phyloP scores from a whole-genome alignment of 2,888 invertebrate genomes.

The Zonitis immaculata region DNA sequence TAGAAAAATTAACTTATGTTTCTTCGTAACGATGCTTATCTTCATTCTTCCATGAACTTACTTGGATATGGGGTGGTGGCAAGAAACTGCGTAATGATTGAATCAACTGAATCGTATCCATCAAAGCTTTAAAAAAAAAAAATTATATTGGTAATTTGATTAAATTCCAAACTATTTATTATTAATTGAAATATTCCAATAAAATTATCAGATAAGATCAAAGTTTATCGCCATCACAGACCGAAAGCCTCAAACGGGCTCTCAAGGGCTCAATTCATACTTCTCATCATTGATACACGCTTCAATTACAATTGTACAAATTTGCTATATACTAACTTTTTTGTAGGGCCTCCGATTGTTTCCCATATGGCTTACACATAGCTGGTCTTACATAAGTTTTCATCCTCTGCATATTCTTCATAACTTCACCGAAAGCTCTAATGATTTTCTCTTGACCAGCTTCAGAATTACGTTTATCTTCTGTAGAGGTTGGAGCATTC shows the following conservation, averaged over 20 bases:
- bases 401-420: slow-evolving; percentile 85
- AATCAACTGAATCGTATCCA: slow-evolving; percentile 82
- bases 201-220: slow-evolving; percentile 44
- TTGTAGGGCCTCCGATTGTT: slow-evolving; percentile 83
- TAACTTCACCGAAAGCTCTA: slow-evolving; percentile 77
- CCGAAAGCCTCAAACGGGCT: slow-evolving; percentile 37
- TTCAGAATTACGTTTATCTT: slow-evolving; percentile 44
- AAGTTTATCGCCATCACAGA: slow-evolving; percentile 38
- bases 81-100: slow-evolving; percentile 79
- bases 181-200: too few relatives aligned
- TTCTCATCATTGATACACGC: slow-evolving; percentile 42
- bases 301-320: too few relatives aligned
- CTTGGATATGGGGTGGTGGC: slow-evolving; percentile 83
- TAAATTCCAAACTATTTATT: too few relatives aligned
- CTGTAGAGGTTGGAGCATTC: slow-evolving; percentile 29
- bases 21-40: slow-evolving; percentile 59
- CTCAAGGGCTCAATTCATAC: slow-evolving; percentile 38
- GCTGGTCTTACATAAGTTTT: slow-evolving; percentile 82
- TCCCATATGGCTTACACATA: slow-evolving; percentile 88
- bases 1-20: slow-evolving; percentile 30
- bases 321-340: slow-evolving; percentile 66
- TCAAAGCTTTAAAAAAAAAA: slow-evolving; percentile 58
- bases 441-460: slow-evolving; percentile 82
- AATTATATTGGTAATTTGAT: too few relatives aligned
- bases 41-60: slow-evolving; percentile 87